Evolutionary conservation across 2,888 invertebrate species (phyloP).

Genomic region (Calameuta filiformis): DNA sequence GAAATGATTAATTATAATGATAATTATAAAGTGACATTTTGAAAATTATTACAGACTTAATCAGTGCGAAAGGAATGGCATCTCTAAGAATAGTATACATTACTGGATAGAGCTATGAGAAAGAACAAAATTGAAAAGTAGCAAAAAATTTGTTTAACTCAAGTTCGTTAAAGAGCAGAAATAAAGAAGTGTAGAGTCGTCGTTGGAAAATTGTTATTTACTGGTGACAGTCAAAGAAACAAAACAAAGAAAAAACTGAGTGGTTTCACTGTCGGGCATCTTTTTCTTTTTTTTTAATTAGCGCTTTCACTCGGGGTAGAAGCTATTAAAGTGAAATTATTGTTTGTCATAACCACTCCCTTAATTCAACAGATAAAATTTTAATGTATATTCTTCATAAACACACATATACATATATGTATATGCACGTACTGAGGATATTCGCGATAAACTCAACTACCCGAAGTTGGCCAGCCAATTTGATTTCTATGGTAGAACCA

Average conservation of each 20-base stretch:
- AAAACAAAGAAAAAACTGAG: too few species aligned
- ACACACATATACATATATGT: not conserved
- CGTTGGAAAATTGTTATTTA: not conserved
- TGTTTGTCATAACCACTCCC: not conserved
- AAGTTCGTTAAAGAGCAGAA: not conserved
- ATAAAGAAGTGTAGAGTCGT: not conserved
- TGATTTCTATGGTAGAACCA: too few species aligned
- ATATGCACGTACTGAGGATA: too few species aligned
- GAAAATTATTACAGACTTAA: not conserved
- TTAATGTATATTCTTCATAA: not conserved
- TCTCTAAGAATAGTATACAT: not conserved
- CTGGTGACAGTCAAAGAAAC: too few species aligned
- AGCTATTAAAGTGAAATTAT: not conserved
- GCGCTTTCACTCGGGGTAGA: not conserved
- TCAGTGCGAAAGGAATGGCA: not conserved
- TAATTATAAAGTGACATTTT: not conserved
- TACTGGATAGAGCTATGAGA: not conserved
- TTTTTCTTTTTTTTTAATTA: not conserved
- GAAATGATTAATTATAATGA: not conserved
- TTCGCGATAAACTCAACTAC: too few species aligned
- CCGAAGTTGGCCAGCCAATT: too few species aligned
- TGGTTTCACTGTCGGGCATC: not conserved
- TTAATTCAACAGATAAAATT: not conserved
- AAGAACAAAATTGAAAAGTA: not conserved
- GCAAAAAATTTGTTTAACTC: not conserved